phyloP scores from a whole-genome alignment of 2,113 vertebrate genomes.

The Gila orcuttii region DNA sequence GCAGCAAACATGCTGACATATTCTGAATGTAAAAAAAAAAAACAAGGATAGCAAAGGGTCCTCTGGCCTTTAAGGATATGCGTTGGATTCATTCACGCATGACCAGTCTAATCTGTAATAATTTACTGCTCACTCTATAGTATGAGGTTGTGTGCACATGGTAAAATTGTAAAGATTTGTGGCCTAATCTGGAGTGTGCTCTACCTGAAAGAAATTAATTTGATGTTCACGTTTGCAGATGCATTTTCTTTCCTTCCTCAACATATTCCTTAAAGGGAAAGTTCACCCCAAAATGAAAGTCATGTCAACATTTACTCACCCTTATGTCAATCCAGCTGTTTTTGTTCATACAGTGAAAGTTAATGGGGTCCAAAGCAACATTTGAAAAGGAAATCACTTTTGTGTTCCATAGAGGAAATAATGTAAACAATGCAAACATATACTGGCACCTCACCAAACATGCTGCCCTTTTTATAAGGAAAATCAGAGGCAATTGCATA shows the following conservation, averaged over 20 bases:
- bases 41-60: background rate
- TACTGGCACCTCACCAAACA: background rate
- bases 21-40: slow-evolving; percentile 34
- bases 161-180: background rate
- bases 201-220: background rate
- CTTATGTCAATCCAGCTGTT: background rate
- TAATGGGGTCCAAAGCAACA: background rate
- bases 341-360: background rate
- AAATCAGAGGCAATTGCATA: background rate
- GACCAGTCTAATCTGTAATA: slow-evolving; percentile 35
- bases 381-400: background rate
- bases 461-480: background rate
- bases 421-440: background rate
- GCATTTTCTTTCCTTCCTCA: background rate
- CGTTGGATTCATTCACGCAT: slow-evolving; percentile 1
- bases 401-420: too few species aligned
- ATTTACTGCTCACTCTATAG: background rate
- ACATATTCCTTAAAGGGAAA: background rate
- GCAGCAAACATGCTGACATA: slow-evolving; percentile 26
- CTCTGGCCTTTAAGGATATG: slow-evolving; percentile 14
- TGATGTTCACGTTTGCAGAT: background rate
- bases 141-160: background rate
- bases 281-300: background rate
- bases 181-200: background rate
- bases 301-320: background rate